Conservation (phyloP, 2,113 vertebrate species). For the Brachirus orientalis region DNA sequence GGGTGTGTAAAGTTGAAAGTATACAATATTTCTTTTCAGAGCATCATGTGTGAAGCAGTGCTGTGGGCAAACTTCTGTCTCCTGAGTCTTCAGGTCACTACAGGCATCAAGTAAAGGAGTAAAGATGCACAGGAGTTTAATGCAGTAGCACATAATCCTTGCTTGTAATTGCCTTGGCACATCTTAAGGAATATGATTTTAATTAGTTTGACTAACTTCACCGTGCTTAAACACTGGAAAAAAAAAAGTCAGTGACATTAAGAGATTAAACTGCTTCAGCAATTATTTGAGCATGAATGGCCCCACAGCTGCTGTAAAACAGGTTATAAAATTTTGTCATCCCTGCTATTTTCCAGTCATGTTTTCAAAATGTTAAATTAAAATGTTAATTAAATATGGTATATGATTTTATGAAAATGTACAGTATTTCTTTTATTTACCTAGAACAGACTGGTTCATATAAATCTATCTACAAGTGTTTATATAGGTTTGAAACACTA, state of each 20-base stretch:
- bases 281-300: conserved; percentile 28
- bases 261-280: conserved; percentile 15
- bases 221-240: neutral
- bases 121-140: neutral
- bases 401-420: neutral
- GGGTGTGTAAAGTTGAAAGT: conserved; percentile 20
- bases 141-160: neutral
- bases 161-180: conserved; percentile 6
- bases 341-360: neutral
- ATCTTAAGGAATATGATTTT: conserved; percentile 30
- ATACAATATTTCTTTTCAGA: conserved; percentile 22
- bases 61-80: conserved; percentile 15
- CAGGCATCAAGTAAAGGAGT: neutral
- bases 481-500: too few species aligned
- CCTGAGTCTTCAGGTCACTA: conserved; percentile 2
- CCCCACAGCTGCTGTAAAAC: conserved; percentile 16
- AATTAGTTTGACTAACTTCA: conserved; percentile 23
- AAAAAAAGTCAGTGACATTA: conserved; percentile 20
- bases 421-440: neutral
- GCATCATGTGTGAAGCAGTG: conserved; percentile 18
- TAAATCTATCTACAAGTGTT: too few species aligned
- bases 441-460: neutral
- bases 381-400: neutral
- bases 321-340: conserved; percentile 2
- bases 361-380: neutral